Percentiles rank a stretch among this genome's conserved stretches.
These are phyloP conservation scores for Solea solea DNA, from an alignment of 2,113 vertebrate species.

Conservation along the genomic window DNA sequence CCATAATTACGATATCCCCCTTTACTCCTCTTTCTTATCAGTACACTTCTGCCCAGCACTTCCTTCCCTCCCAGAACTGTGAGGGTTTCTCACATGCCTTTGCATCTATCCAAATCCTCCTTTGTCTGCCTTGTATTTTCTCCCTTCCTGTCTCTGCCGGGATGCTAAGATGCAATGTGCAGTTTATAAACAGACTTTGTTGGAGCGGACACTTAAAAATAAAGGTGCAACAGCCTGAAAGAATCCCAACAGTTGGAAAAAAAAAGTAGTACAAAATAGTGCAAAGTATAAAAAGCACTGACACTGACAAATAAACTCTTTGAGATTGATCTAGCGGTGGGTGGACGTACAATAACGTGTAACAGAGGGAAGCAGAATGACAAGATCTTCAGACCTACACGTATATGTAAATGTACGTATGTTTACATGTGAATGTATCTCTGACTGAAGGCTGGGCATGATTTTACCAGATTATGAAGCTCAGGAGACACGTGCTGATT, in stretches of 20 bases:
- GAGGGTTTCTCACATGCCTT: slow-evolving; percentile 31
- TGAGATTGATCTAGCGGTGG: not conserved
- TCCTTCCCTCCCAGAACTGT: slow-evolving; percentile 35
- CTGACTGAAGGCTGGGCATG: slow-evolving; percentile 48
- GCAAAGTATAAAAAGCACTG: too few relatives aligned
- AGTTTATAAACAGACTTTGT: not conserved
- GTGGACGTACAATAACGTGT: not conserved
- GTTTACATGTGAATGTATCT: slow-evolving; percentile 4
- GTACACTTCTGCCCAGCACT: slow-evolving; percentile 45
- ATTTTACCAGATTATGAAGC: slow-evolving; percentile 52
- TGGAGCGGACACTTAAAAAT: too few relatives aligned
- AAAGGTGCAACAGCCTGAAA: not conserved
- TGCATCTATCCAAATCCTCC: slow-evolving; percentile 32
- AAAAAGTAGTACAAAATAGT: not conserved
- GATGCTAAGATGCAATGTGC: not conserved
- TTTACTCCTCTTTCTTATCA: slow-evolving; percentile 60
- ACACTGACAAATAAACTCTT: too few relatives aligned
- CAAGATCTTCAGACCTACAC: too few relatives aligned
- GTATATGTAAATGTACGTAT: not conserved
- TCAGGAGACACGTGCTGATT: slow-evolving; percentile 30
- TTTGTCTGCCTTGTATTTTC: slow-evolving; percentile 37
- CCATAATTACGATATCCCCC: slow-evolving; percentile 7
- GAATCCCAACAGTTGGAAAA: not conserved
- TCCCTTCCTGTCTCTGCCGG: slow-evolving; percentile 24
- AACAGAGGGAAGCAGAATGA: slow-evolving; percentile 5